Conservation (phyloP, 2,797 vertebrate genomes). For the Alcedo quadribrachys region DNA sequence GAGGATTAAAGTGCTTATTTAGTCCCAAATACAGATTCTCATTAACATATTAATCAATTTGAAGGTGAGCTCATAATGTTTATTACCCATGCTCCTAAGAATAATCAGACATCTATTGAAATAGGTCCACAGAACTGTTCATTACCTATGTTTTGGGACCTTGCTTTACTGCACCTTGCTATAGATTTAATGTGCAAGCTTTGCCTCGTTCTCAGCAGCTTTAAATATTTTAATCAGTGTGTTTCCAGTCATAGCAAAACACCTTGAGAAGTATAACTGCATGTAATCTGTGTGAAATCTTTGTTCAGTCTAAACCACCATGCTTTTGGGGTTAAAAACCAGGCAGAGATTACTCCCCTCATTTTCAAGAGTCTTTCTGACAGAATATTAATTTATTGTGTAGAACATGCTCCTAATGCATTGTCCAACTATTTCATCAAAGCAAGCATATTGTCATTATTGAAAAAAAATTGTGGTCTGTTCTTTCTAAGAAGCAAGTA, state of each 20-base stretch:
- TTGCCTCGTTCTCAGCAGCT: neutral
- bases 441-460: neutral
- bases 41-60: constrained; percentile 39
- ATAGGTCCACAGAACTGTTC: neutral
- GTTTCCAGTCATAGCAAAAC: neutral
- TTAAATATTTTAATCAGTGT: neutral
- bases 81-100: neutral
- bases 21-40: neutral
- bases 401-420: neutral
- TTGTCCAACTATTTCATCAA: neutral
- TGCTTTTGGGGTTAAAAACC: neutral
- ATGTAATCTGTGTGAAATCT: neutral
- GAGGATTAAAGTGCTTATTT: neutral
- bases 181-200: neutral
- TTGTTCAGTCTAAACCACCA: neutral
- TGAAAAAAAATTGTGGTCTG: neutral
- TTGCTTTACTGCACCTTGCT: neutral
- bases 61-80: constrained; percentile 25
- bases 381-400: neutral
- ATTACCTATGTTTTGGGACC: neutral
- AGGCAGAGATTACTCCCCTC: neutral
- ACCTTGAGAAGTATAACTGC: neutral
- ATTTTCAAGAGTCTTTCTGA: neutral
- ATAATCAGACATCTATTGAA: constrained; percentile 15
- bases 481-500: neutral